Evolutionary conservation across 92 coral and sea anemone species (phyloP).

Genomic region (Actinostola sp.): DNA sequence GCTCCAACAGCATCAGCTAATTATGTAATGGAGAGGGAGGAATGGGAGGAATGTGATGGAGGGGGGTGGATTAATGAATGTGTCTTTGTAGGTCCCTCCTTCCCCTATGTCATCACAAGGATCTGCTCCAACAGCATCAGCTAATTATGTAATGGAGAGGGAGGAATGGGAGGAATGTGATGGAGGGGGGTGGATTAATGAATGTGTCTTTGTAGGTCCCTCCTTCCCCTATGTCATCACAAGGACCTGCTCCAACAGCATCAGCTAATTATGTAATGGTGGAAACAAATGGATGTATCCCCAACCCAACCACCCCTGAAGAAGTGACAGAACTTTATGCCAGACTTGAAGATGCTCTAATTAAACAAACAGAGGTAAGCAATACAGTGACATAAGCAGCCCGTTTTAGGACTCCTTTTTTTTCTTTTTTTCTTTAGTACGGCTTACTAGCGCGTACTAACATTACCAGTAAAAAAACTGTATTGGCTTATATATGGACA

Average conservation of each 20-base stretch:
- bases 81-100: too few species aligned
- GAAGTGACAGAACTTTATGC: conserved; percentile 85
- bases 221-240: conserved; percentile 60
- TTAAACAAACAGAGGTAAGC: conserved; percentile 88
- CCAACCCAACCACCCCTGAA: conserved; percentile 78
- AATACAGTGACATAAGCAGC: not conserved
- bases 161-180: too few species aligned
- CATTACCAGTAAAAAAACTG: too few species aligned
- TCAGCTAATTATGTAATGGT: conserved; percentile 52
- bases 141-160: too few species aligned
- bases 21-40: too few species aligned
- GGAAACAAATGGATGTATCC: conserved; percentile 60
- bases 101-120: too few species aligned
- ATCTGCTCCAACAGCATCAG: too few species aligned
- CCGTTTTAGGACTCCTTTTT: not conserved
- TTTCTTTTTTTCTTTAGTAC: not conserved
- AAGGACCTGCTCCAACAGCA: conserved; percentile 57
- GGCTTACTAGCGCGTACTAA: too few species aligned
- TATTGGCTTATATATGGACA: not conserved
- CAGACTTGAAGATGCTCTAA: conserved; percentile 92
- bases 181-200: too few species aligned
- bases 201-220: conserved; percentile 51
- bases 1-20: too few species aligned
- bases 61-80: too few species aligned
- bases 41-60: too few species aligned